Conservation (phyloP, 30 jellyfish, hydroid and myxozoan species). For the Cassiopea xamachana region DNA sequence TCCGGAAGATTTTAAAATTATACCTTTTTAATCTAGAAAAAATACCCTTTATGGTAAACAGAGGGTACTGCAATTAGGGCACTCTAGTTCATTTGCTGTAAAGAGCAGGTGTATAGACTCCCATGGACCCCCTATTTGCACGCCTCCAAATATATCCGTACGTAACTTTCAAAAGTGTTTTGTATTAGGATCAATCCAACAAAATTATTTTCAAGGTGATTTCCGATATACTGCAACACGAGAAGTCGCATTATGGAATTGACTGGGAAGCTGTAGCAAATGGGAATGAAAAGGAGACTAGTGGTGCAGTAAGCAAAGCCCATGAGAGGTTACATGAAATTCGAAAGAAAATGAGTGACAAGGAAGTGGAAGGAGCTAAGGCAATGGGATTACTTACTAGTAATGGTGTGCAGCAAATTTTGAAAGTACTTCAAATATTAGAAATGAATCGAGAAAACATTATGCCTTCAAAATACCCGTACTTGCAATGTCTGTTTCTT, state of each 20-base stretch:
- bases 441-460: too few species aligned
- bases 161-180: too few species aligned
- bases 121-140: too few species aligned
- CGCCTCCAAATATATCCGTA: too few species aligned
- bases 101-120: too few species aligned
- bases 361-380: constrained; percentile 38
- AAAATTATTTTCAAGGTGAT: constrained; percentile 11
- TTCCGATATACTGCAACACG: constrained; percentile 35
- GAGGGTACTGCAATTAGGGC: too few species aligned
- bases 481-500: too few species aligned
- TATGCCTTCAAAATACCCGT: too few species aligned
- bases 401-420: constrained; percentile 7
- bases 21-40: too few species aligned
- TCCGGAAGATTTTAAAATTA: too few species aligned
- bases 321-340: constrained; percentile 7
- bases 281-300: constrained; percentile 3
- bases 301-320: constrained; percentile 24
- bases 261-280: constrained; percentile 55
- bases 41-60: too few species aligned
- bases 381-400: constrained; percentile 36
- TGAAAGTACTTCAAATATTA: neutral
- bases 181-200: neutral
- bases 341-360: constrained; percentile 24
- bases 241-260: constrained; percentile 35
- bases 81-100: too few species aligned